Percentiles rank a stretch among this genome's conserved stretches.
Evolutionary conservation across 23 tunicate species (phyloP).

Genomic region (Trididemnum miniatum): DNA sequence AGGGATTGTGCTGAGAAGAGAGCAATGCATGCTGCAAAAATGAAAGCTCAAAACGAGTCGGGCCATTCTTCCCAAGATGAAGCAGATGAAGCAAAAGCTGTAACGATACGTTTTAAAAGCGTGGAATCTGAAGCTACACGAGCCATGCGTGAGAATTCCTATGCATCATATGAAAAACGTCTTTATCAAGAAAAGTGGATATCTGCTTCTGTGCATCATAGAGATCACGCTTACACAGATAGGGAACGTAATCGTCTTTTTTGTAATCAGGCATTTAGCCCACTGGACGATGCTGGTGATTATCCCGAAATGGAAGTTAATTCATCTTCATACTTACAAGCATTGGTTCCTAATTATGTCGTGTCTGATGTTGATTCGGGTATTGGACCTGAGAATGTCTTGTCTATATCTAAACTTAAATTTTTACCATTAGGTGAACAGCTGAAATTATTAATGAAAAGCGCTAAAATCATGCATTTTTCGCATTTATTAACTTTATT

Average conservation of each 20-base stretch:
- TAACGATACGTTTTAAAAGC: conserved; percentile 75
- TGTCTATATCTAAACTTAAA: conserved; percentile 54
- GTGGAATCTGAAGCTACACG: conserved; percentile 79
- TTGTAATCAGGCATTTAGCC: not conserved
- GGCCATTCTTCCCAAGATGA: conserved; percentile 89
- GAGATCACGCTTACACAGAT: conserved; percentile 29
- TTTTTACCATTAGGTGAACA: conserved; percentile 59
- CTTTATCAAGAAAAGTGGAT: conserved; percentile 77
- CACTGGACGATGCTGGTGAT: not conserved
- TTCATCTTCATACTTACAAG: conserved; percentile 33
- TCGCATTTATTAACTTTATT: conserved; percentile 54
- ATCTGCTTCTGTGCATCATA: conserved; percentile 31
- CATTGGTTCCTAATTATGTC: conserved; percentile 47
- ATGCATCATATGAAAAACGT: conserved; percentile 82
- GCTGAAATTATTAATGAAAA: conserved; percentile 62
- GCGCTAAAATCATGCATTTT: conserved; percentile 78
- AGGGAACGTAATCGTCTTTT: conserved; percentile 57
- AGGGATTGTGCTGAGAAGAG: conserved; percentile 80
- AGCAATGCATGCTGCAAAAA: conserved; percentile 69
- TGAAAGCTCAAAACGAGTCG: conserved; percentile 79
- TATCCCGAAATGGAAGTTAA: conserved; percentile 50
- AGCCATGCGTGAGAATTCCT: conserved; percentile 61
- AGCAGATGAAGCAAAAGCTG: conserved; percentile 84
- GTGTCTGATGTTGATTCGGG: conserved; percentile 41
- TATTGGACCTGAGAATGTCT: conserved; percentile 54